A percentile compares a stretch with the other conserved stretches of the same genome.
Conservation (phyloP, 2,797 vertebrate genomes). For the Tangara arthus region DNA sequence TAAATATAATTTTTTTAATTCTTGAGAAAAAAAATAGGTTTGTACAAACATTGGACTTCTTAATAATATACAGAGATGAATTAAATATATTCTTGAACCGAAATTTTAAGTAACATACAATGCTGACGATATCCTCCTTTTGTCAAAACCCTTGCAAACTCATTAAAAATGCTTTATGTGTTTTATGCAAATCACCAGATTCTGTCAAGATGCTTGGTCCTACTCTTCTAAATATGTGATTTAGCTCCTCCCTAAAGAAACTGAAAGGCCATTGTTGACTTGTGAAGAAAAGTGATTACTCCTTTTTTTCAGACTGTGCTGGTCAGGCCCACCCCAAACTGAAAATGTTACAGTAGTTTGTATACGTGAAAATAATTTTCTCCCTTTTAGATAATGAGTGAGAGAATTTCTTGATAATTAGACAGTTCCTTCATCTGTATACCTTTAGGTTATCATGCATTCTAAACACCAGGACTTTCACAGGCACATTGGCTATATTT, state of each 20-base stretch:
- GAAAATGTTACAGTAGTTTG: not conserved
- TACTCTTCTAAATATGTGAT: not conserved
- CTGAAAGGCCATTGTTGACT: not conserved
- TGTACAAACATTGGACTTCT: not conserved
- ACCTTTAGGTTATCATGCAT: not conserved
- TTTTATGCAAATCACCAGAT: not conserved
- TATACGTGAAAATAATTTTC: not conserved
- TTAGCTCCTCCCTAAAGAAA: not conserved
- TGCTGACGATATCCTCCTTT: not conserved
- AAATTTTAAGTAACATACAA: not conserved
- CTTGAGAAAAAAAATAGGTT: not conserved
- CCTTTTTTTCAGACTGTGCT: not conserved
- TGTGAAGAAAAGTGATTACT: not conserved
- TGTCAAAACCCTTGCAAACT: not conserved
- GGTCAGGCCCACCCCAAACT: not conserved
- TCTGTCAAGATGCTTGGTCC: not conserved
- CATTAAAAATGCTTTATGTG: not conserved
- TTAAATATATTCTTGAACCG: not conserved
- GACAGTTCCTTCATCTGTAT: not conserved
- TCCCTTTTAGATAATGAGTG: not conserved
- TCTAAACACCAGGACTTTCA: not conserved
- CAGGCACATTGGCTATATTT: not conserved
- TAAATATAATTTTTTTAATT: not conserved
- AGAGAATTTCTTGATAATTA: not conserved
- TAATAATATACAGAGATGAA: not conserved